Evolutionary conservation across 2,888 invertebrate species (phyloP), one percentile per base, ranked within the genome.

Genomic region (Drosophila siamana): DNA sequence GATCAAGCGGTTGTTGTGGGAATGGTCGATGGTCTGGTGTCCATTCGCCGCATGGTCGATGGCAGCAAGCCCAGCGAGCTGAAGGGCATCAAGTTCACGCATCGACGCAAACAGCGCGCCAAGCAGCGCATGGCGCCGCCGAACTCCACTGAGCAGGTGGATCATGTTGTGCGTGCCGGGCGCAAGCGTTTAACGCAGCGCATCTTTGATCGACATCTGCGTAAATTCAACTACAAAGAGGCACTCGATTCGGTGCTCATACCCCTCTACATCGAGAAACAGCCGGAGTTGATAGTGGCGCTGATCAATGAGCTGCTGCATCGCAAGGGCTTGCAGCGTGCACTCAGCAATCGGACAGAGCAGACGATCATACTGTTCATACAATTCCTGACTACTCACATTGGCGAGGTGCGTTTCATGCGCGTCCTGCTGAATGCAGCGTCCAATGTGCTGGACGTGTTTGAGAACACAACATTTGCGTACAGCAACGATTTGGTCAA

Each of bases 21-120:
- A 22, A 97, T 98, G 95, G 95, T 96, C 7, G 98, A 98, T 93
- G 98, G 98, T 44, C 93, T 98, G 44, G 94, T 99, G 73, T 97
- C 98, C 7, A 95, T 99, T 65, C 95, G 95, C 86, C 95, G 96
- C 89, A 94, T 96, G 90, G 96, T 96, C 86, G 94, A 95, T 69
- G 93, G 75, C 3, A 77, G 77, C 3, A 77, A 93, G 46, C 80
- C 80, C 2, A 92, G 91, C 87, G 50, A 89, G 77, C 51, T 87
- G 60, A 91, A 91, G 72, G 91, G 88, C 59, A 86, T 74, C 5
- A 69, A 56, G 7, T 51, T 33, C n/a, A 11, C 50, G 40, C 64
- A 7, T 5, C 26, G 47, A 2, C 26, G 24, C 0, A 24, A 57
- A 4, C 26, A 7, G 2, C 26, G 41, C 4, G 4, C 4, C 0